Evolutionary conservation across 2,888 invertebrate genomes (phyloP), one percentile per base, ranked within the genome.

Genomic region (Stenurella melanura): DNA sequence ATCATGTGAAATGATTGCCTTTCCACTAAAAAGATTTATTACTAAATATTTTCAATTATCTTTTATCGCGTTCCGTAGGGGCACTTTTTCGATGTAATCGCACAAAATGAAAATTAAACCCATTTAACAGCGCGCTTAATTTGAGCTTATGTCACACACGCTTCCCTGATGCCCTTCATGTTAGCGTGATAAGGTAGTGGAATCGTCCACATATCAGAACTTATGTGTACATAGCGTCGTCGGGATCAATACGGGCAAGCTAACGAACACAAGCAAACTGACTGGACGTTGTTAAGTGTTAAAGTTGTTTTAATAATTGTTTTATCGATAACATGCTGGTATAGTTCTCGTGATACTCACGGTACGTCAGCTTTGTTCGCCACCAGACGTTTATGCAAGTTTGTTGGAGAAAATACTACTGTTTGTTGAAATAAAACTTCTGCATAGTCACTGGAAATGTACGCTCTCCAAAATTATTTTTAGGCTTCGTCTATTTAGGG

Each of bases 41-140:
- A 21, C 34, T 30, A 21, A 61, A 30, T 61, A 61, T 61, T 61
- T 61, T 61, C 61, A 61, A 61, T 61, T 61, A 61, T 61, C 61
- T 30, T 61, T 30, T 61, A 61, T 61, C 61, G 61, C 17, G n/a
- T 6, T 61, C 61, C 61, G 61, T 61, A 17, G 61, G 61, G 61
- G 15, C 21, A 15, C 26, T 61, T 61, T 61, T 61, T 61, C 61
- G 61, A 61, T 61, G 61, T 30, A 30, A 61, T 61, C 61, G 15
- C 61, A 61, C 61, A 30, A 61, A 61, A 61, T 61, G 61, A 61
- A 61, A 61, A 61, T 61, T 30, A 61, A 21, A 30, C 61, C 61
- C 61, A 17, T 21, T 61, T 61, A 61, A 61, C 61, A 17, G 61
- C 61, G 26, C 61, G 61, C 26, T 61, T 61, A 61, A 61, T 61